These are phyloP conservation scores for Laticauda colubrina DNA, from an alignment of 2,113 vertebrate genomes.

Conservation along the genomic window DNA sequence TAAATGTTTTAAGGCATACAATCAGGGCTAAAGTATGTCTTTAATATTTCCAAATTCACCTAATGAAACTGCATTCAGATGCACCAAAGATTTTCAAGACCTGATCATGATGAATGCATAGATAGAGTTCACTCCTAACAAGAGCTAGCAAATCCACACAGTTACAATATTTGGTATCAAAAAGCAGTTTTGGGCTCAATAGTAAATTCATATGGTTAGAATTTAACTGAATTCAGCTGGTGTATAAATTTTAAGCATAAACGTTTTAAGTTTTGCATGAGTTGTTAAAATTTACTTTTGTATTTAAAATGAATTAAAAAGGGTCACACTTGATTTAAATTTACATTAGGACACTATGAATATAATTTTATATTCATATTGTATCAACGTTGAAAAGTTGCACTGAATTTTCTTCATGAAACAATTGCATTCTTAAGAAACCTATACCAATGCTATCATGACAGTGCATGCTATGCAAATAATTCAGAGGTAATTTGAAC, in stretches of 20 bases:
- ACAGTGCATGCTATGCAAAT: background rate
- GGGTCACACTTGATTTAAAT: background rate
- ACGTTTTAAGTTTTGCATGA: slow-evolving; percentile 6
- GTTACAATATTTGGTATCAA: background rate
- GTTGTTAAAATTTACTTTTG: slow-evolving; percentile 8
- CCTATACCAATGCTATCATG: background rate
- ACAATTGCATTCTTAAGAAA: background rate
- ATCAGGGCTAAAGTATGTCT: slow-evolving; percentile 10
- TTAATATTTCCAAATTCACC: background rate
- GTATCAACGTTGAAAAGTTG: background rate
- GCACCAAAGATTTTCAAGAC: background rate
- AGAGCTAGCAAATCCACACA: background rate
- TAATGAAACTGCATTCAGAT: background rate
- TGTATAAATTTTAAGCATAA: slow-evolving; percentile 3
- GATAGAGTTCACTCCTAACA: slow-evolving; percentile 11
- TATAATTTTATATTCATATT: background rate
- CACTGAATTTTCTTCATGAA: slow-evolving; percentile 17
- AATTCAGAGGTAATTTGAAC: background rate
- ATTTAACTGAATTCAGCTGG: slow-evolving; percentile 8
- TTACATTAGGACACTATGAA: background rate
- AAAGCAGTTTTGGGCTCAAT: slow-evolving; percentile 5
- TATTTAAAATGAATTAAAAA: background rate
- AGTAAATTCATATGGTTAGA: background rate
- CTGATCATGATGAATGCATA: background rate
- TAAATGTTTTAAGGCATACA: slow-evolving; percentile 17